Evolutionary conservation across 1,140 invertebrate genomes (phyloP).

Genomic region (Belonocnema kinseyi): DNA sequence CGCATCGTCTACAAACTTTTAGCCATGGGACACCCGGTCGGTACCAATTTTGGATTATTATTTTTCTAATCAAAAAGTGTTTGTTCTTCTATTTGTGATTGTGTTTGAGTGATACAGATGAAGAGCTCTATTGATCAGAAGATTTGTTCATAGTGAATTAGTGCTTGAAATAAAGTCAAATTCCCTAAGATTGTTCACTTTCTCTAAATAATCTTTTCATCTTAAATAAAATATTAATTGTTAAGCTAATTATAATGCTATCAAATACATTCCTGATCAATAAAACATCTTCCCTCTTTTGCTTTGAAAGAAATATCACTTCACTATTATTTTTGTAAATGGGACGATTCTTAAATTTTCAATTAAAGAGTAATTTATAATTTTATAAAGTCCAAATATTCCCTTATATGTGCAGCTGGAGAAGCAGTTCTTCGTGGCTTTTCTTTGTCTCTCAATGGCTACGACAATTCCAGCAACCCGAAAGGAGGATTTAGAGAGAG

Average conservation of each 20-base stretch:
- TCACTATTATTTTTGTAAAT: too few species aligned
- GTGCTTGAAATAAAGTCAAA: too few species aligned
- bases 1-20: constrained; percentile 38
- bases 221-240: too few species aligned
- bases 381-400: not conserved
- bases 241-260: too few species aligned
- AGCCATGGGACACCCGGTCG: constrained; percentile 52
- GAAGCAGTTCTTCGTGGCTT: not conserved
- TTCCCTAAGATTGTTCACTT: too few species aligned
- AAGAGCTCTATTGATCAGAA: too few species aligned
- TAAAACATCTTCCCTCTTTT: too few species aligned
- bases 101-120: not conserved
- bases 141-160: too few species aligned
- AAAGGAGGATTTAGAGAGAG: constrained; percentile 67
- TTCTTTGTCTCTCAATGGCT: not conserved
- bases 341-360: not conserved
- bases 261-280: too few species aligned
- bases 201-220: too few species aligned
- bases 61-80: not conserved
- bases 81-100: not conserved
- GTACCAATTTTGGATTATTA: constrained; percentile 32
- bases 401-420: not conserved
- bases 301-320: too few species aligned
- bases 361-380: not conserved
- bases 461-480: constrained; percentile 32